Base-by-base conservation (phyloP, 2,113 vertebrate species). In the Callorhinus ursinus region DNA sequence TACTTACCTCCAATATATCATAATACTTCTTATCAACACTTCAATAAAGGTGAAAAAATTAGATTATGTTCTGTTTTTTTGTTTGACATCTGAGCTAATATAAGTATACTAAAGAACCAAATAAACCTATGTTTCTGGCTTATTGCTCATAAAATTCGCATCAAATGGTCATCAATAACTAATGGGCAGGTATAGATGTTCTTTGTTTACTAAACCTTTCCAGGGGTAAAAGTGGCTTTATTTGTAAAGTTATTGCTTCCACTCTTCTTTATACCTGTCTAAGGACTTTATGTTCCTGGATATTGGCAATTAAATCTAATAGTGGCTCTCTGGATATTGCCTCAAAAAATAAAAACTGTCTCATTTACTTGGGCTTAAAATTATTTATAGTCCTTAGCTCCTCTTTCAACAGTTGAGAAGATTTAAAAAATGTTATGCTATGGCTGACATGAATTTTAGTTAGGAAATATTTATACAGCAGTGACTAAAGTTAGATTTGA, bases 71-170 rank as follows among this genome's bases (percentile, higher is more conserved):
- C 79, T 74, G 16, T 88, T 67, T 67, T 76, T 79, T 53, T 31
- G 7, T 83, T 79, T 65, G 84, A 88, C 67, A 59, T 77, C 49
- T 42, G 42, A 86, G 15, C 24, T 71, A 77, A 85, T 59, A 59
- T 36, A 71, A 81, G 16, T 65, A 46, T 67, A 93, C 80, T 67
- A 67, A 96, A 80, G 61, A 63, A 53, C 18, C 21, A 93, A n/a
- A 90, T 55, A 33, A 89, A 77, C 7, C 51, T 69, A 7, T 89
- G 33, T 88, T 67, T 85, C 61, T 94, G 28, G n/a, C 72, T 94
- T 90, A 90, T 86, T 94, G 92, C 31, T 49, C 81, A 81, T 81
- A 72, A 96, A 90, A 49, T 61, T 55, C 6, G 26, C 22, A 74
- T 74, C 16, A 76, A 74, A 59, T 57, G 10, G 76, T 88, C 49